Base-by-base conservation (phyloP, 1,140 invertebrate species). In the Streblospio benedicti region DNA sequence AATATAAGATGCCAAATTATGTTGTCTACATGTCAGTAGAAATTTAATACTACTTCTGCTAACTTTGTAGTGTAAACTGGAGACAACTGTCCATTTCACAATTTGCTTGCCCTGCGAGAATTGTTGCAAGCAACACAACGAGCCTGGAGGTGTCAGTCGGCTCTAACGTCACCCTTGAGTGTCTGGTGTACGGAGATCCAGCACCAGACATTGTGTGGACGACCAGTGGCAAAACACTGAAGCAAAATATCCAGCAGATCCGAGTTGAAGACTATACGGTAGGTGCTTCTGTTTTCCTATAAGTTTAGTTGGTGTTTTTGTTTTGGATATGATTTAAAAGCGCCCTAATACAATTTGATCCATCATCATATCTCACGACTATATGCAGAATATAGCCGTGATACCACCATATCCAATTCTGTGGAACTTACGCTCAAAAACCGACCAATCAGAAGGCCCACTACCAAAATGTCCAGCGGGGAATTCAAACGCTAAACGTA, bases 101-200 rank as follows among this genome's bases (percentile, higher is more conserved):
- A 35, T 62, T 62, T 38, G 55, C 55, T 30, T 62, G 60, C 25
- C 32, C 55, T 55, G 49, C 60, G 41, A 25, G 41, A n/a, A 62
- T 58, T 20, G 30, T 47, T 25, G 45, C 27, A n/a, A 49, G 51
- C 30, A 58, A 45, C 41, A 45, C 28, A 4, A 50, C 49, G 45
- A 50, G 31, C 45, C n/a, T 58, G 5, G 33, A 62, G 20, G 16
- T 62, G 4, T 2, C 9, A 2, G 28, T 51, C 9, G 44, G 60
- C 23, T 27, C 16, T 31, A 62, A 62, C 30, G 32, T 55, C 44
- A 58, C 54, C 23, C 25, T 62, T 25, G 47, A 62, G 1, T 62
- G 60, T 33, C 31, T 51, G 9, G 60, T 55, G 32, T 58, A 30
- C 14, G 60, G 60, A 20, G 60, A 62, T 31, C 60, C 60, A 6